Percentiles rank a stretch among this genome's conserved stretches.
phyloP scores from a whole-genome alignment of 2,888 invertebrate species.

The Meganola albula region DNA sequence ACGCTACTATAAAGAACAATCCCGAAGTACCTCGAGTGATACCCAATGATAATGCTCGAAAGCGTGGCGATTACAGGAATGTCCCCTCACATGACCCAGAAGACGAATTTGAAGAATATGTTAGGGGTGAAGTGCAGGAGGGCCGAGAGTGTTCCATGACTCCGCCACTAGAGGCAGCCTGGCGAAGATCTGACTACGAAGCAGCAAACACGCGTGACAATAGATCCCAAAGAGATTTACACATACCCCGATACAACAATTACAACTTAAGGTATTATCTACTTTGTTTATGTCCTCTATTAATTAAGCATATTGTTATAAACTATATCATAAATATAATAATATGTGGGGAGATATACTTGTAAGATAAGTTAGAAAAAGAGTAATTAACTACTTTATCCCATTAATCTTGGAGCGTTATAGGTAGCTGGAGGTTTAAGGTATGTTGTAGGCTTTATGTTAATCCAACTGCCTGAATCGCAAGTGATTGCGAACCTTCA shows the following conservation, averaged over 20 bases:
- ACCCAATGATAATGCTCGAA: slow-evolving; percentile 58
- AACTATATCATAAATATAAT: too few species aligned
- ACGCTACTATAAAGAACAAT: slow-evolving; percentile 79
- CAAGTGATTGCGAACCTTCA: slow-evolving; percentile 30
- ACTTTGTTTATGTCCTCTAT: too few species aligned
- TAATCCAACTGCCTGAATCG: slow-evolving; percentile 28
- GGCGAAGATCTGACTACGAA: slow-evolving; percentile 54
- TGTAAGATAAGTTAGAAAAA: too few species aligned
- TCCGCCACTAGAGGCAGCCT: slow-evolving; percentile 44
- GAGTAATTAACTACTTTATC: too few species aligned
- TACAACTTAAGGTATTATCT: slow-evolving; percentile 80
- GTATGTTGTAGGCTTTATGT: slow-evolving; percentile 24
- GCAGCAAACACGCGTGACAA: slow-evolving; percentile 35
- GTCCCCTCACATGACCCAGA: slow-evolving; percentile 84
- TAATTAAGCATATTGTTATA: too few species aligned
- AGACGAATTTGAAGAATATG: slow-evolving; percentile 74
- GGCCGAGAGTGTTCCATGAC: slow-evolving; percentile 44
- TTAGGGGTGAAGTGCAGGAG: slow-evolving; percentile 47
- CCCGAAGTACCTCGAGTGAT: slow-evolving; percentile 54
- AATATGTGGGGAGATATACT: too few species aligned
- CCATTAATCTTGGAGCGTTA: too few species aligned
- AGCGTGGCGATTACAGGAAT: slow-evolving; percentile 84
- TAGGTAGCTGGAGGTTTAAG: too few species aligned
- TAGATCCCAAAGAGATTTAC: slow-evolving; percentile 76
- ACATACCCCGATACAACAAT: slow-evolving; percentile 80